Evolutionary conservation across 1,140 invertebrate species (phyloP).

Genomic region (Neotoxoptera formosana): DNA sequence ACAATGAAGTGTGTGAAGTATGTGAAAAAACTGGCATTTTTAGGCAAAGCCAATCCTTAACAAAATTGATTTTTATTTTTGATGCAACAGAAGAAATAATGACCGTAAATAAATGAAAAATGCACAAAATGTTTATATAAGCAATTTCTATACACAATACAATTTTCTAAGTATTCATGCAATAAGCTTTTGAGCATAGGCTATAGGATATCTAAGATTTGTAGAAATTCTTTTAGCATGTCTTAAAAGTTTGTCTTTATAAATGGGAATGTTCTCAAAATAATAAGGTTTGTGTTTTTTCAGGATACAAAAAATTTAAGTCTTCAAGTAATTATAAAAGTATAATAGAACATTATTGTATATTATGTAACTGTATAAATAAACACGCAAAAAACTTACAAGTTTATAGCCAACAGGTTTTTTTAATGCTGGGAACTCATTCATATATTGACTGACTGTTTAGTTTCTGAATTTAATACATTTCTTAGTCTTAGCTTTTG

Average conservation of each 20-base stretch:
- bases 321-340: neutral
- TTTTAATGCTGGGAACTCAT: neutral
- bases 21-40: too few species aligned
- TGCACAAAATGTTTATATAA: too few species aligned
- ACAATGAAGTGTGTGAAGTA: too few species aligned
- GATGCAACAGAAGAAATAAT: too few species aligned
- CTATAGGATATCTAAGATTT: conserved; percentile 17
- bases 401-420: neutral
- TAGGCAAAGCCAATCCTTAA: too few species aligned
- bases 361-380: conserved; percentile 14
- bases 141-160: too few species aligned
- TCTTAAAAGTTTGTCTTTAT: neutral
- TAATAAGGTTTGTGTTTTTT: too few species aligned
- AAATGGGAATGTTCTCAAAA: neutral
- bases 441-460: conserved; percentile 16
- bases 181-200: neutral
- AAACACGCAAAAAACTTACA: neutral
- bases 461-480: too few species aligned
- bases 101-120: too few species aligned
- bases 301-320: too few species aligned
- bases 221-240: neutral
- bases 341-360: neutral
- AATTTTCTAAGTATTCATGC: neutral
- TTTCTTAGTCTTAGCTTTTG: too few species aligned
- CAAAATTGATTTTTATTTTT: too few species aligned